Conservation (phyloP, 2,797 vertebrate genomes). For the Darevskia nairensis region DNA sequence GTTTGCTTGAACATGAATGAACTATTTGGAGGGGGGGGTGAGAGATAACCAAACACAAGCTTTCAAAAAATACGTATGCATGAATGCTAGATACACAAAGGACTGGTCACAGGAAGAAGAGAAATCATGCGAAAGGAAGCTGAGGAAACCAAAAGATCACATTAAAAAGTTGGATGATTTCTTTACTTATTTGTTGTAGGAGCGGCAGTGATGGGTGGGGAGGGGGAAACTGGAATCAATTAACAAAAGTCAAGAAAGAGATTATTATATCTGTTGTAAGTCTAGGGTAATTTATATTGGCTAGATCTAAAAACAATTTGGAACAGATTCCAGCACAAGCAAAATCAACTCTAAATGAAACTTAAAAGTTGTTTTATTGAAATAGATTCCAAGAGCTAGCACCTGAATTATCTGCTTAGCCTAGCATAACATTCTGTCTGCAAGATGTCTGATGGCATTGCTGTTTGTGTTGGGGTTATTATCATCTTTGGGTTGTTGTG, state of each 20-base stretch:
- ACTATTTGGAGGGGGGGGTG: background rate
- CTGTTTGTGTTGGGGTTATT: background rate
- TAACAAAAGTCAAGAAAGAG: background rate
- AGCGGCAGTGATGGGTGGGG: background rate
- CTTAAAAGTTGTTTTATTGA: slow-evolving; percentile 1
- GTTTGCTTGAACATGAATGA: too few species aligned
- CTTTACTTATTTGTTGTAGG: too few species aligned
- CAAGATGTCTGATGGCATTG: background rate
- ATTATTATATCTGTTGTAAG: background rate
- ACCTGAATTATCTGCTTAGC: background rate
- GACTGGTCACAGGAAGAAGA: background rate
- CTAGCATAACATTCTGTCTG: background rate
- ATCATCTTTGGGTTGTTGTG: background rate
- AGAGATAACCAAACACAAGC: background rate
- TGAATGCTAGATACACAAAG: background rate
- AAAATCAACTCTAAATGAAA: background rate
- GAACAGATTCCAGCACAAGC: background rate
- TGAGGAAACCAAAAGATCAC: background rate
- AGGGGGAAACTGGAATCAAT: background rate
- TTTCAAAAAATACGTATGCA: background rate
- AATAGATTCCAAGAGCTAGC: background rate
- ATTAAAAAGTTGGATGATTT: background rate
- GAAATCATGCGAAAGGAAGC: background rate
- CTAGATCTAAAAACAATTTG: too few species aligned
- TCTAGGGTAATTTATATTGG: background rate